Conservation (phyloP, 2,888 invertebrate genomes). For the Lasius platythorax region DNA sequence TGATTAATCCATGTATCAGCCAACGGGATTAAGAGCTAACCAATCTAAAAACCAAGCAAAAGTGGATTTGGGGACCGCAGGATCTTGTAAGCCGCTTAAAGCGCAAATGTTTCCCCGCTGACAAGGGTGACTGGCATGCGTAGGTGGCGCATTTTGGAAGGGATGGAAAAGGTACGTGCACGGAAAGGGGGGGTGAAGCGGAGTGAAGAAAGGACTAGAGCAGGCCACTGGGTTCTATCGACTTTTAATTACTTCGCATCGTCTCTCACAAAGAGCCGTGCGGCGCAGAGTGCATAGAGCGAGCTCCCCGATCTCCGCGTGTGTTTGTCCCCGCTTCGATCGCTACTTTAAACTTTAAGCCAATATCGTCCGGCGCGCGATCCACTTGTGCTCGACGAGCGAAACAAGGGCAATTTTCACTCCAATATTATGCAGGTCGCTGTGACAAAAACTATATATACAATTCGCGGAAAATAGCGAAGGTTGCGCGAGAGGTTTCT, state of each 20-base stretch:
- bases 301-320: constrained; percentile 36
- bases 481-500: background rate
- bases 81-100: constrained; percentile 41
- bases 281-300: constrained; percentile 56
- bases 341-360: constrained; percentile 70
- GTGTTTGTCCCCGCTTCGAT: constrained; percentile 57
- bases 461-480: constrained; percentile 8
- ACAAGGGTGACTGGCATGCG: constrained; percentile 36
- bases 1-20: constrained; percentile 27
- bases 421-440: constrained; percentile 35
- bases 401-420: constrained; percentile 59
- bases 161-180: constrained; percentile 44
- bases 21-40: constrained; percentile 35
- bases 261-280: constrained; percentile 76
- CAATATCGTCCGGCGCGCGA: constrained; percentile 61
- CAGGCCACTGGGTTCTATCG: constrained; percentile 82
- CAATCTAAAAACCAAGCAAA: constrained; percentile 35
- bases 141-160: background rate
- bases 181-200: constrained; percentile 5
- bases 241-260: constrained; percentile 84
- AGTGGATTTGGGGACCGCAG: constrained; percentile 19
- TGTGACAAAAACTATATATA: constrained; percentile 31
- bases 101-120: constrained; percentile 37
- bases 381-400: constrained; percentile 26
- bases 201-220: constrained; percentile 65